Conservation (phyloP, 1,140 invertebrate genomes). For the Danaus plexippus region DNA sequence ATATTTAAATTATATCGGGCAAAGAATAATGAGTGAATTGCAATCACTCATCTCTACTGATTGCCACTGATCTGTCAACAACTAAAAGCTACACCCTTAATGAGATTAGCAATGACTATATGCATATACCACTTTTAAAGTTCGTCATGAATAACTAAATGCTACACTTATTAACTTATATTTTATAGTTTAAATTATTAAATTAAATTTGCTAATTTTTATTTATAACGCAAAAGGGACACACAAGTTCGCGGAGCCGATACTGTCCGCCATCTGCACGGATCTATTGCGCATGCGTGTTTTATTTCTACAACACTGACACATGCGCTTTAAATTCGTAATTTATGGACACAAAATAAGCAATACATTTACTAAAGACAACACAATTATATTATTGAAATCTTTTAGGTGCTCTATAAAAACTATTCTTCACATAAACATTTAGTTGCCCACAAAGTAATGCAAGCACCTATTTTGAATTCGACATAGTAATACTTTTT, state of each 20-base stretch:
- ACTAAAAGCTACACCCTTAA: slow-evolving; percentile 7
- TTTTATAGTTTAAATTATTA: slow-evolving; percentile 9
- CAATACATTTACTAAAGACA: too few species aligned
- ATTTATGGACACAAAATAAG: slow-evolving; percentile 13
- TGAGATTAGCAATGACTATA: slow-evolving; percentile 10
- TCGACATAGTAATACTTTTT: too few species aligned
- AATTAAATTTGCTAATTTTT: slow-evolving; percentile 5
- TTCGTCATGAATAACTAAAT: background rate
- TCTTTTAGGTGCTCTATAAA: too few species aligned
- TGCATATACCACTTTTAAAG: slow-evolving; percentile 7
- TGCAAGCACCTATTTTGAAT: too few species aligned
- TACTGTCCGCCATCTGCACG: slow-evolving; percentile 43
- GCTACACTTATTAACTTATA: background rate
- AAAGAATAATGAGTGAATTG: slow-evolving; percentile 10
- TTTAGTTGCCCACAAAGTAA: too few species aligned
- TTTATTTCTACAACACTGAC: slow-evolving; percentile 12
- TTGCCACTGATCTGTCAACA: slow-evolving; percentile 52
- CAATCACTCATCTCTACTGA: slow-evolving; percentile 40
- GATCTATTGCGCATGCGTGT: slow-evolving; percentile 34
- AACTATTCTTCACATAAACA: too few species aligned
- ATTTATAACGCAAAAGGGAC: slow-evolving; percentile 31
- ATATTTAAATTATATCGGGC: too few species aligned
- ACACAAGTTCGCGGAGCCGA: slow-evolving; percentile 31
- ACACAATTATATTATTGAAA: too few species aligned
- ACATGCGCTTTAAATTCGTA: slow-evolving; percentile 38